A percentile compares a stretch with the other conserved stretches of the same genome.
Conservation (phyloP, 2,888 invertebrate genomes). For the Odontomyia ornata region DNA sequence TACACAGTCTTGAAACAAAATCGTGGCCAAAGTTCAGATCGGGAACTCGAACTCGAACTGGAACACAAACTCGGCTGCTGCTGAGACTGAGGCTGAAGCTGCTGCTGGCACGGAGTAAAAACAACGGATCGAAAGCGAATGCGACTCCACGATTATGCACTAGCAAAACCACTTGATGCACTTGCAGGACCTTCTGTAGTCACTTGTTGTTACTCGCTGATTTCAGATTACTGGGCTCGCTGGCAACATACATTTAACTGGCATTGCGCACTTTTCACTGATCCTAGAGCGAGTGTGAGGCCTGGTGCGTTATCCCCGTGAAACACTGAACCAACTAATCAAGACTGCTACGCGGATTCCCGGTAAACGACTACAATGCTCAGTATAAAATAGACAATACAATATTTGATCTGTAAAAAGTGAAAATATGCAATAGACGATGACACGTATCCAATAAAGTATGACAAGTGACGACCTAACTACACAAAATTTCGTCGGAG, state of each 20-base stretch:
- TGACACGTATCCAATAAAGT: conserved; percentile 55
- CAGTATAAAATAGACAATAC: background rate
- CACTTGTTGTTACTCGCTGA: conserved; percentile 45
- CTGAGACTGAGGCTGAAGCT: no score
- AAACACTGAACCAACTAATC: background rate
- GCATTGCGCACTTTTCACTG: conserved; percentile 3
- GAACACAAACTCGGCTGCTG: no score
- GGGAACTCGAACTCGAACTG: background rate
- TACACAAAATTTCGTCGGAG: conserved; percentile 65
- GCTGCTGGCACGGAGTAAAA: background rate
- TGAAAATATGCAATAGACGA: conserved; percentile 16
- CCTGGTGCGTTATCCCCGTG: background rate
- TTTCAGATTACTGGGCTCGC: background rate
- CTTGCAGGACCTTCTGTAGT: conserved; percentile 47
- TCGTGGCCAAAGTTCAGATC: background rate
- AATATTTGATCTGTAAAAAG: conserved; percentile 12
- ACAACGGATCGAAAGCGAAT: conserved; percentile 3
- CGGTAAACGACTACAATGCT: background rate
- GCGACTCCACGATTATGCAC: conserved; percentile 24
- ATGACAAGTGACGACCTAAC: conserved; percentile 65
- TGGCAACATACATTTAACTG: background rate
- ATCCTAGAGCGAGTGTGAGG: background rate
- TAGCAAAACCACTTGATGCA: conserved; percentile 54
- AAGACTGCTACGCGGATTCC: background rate
- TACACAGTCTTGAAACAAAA: background rate